A percentile compares a stretch with the other conserved stretches of the same genome.
phyloP scores from a whole-genome alignment of 2,797 vertebrate genomes.

The Siniperca undulata region DNA sequence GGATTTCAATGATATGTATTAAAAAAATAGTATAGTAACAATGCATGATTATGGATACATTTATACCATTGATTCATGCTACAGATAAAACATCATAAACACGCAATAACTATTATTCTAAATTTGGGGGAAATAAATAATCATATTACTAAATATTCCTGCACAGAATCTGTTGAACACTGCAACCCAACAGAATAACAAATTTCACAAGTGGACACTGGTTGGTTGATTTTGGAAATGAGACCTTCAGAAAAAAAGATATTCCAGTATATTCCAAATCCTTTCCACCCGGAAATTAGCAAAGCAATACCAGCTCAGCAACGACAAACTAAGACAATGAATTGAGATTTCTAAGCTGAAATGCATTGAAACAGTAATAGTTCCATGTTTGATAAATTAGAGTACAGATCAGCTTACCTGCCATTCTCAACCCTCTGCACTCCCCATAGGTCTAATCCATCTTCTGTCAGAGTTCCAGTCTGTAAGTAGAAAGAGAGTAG shows the following conservation, averaged over 20 bases:
- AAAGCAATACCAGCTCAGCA: neutral
- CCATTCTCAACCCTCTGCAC: conserved; percentile 92
- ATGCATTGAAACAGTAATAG: neutral
- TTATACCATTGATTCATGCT: neutral
- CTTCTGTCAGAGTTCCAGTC: conserved; percentile 98
- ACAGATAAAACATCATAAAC: neutral
- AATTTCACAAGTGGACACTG: neutral
- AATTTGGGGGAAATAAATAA: neutral
- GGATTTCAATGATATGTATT: neutral
- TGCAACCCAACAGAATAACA: neutral
- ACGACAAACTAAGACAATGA: neutral
- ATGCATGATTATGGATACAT: neutral
- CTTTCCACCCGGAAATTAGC: neutral
- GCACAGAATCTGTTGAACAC: neutral
- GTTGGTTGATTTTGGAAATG: neutral
- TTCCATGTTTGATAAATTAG: neutral
- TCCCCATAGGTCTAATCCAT: conserved; percentile 96
- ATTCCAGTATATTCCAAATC: neutral
- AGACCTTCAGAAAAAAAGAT: neutral
- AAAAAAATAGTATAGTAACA: neutral
- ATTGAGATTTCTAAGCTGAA: neutral
- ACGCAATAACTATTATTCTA: neutral
- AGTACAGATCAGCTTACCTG: conserved; percentile 77
- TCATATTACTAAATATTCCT: neutral
- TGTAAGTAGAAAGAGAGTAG: conserved; percentile 57